Evolutionary conservation across 2,797 vertebrate species (phyloP).

Genomic region (Lagothrix lagotricha): DNA sequence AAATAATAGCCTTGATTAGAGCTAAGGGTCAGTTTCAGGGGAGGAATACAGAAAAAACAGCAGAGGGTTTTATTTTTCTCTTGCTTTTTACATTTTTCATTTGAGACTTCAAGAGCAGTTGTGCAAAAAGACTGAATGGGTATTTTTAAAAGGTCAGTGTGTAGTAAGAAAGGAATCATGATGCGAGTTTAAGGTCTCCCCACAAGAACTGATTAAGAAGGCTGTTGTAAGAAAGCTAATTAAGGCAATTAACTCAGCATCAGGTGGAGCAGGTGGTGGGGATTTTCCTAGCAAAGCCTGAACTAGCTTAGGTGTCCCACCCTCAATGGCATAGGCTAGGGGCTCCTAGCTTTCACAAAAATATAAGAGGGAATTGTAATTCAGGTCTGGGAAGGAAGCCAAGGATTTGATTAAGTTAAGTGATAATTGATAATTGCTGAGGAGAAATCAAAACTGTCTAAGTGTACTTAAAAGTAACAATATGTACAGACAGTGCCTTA

Average conservation of each 20-base stretch:
- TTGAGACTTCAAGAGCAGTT: constrained; percentile 36
- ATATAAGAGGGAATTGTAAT: constrained; percentile 62
- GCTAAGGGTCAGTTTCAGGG: not conserved
- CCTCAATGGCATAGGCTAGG: not conserved
- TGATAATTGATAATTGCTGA: constrained; percentile 64
- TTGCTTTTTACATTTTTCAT: not conserved
- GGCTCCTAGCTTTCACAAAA: constrained; percentile 34
- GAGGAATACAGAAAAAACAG: not conserved
- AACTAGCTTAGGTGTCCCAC: constrained; percentile 34
- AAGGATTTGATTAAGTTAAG: constrained; percentile 70
- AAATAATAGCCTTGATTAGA: constrained; percentile 65
- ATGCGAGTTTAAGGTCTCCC: constrained; percentile 18
- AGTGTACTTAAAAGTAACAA: constrained; percentile 50
- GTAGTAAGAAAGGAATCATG: not conserved
- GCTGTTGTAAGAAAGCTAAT: constrained; percentile 67
- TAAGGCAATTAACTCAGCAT: constrained; percentile 75
- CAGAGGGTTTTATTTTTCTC: not conserved
- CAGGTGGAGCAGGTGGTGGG: constrained; percentile 63
- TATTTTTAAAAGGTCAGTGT: constrained; percentile 53
- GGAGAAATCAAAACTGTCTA: constrained; percentile 52
- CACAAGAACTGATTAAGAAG: constrained; percentile 60
- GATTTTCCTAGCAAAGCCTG: constrained; percentile 62
- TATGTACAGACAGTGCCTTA: not conserved
- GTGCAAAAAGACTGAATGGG: not conserved
- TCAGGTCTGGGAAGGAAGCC: constrained; percentile 52